Percentiles rank a stretch among this genome's conserved stretches.
These are phyloP conservation scores for Xestia sexstrigata DNA, from an alignment of 2,888 invertebrate genomes.

Conservation along the genomic window DNA sequence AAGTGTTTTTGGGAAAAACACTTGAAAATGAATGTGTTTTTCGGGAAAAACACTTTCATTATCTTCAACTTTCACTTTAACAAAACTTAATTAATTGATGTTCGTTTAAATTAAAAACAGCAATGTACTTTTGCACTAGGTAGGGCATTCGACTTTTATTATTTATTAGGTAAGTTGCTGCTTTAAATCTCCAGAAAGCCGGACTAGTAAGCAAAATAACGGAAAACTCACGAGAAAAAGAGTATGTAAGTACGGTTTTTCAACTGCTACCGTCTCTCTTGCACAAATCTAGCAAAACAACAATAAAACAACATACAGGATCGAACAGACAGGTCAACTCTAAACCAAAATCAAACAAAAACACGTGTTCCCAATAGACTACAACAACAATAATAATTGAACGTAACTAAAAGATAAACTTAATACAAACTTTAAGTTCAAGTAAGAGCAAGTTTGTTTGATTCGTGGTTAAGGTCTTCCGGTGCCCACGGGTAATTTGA, in stretches of 20 bases:
- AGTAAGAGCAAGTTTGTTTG: conserved; percentile 69
- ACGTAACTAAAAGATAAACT: conserved; percentile 70
- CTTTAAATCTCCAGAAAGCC: too few relatives aligned
- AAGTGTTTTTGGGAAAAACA: not conserved
- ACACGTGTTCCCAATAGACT: conserved; percentile 52
- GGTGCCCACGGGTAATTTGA: conserved; percentile 55
- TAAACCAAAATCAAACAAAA: conserved; percentile 23
- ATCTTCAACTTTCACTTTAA: too few relatives aligned
- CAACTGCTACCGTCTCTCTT: not conserved
- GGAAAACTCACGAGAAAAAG: too few relatives aligned
- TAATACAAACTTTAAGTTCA: conserved; percentile 68
- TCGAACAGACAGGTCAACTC: conserved; percentile 3
- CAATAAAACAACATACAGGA: conserved; percentile 1
- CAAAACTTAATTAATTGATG: not conserved
- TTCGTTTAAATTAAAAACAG: not conserved
- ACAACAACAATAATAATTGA: conserved; percentile 61
- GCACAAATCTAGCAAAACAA: not conserved
- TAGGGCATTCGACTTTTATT: not conserved
- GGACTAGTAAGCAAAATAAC: too few relatives aligned
- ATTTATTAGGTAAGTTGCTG: not conserved
- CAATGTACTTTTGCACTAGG: not conserved
- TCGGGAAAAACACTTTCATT: too few relatives aligned
- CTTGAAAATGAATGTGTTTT: too few relatives aligned
- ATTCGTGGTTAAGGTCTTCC: conserved; percentile 68
- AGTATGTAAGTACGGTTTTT: not conserved